Base-by-base conservation (phyloP, 2,113 vertebrate genomes). In the Rana temporaria region DNA sequence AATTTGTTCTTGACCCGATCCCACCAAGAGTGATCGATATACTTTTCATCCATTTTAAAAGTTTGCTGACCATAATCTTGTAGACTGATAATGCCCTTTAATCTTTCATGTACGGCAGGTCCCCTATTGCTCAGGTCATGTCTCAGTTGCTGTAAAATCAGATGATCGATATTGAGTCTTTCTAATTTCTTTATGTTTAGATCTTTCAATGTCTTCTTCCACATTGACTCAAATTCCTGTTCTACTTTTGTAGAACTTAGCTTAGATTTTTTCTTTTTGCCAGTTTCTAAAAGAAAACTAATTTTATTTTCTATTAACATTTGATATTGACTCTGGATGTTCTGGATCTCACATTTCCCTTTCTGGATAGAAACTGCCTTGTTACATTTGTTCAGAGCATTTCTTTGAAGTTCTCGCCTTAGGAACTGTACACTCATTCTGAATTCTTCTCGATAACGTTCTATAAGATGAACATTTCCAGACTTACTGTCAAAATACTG, bases 201-300 rank as follows among this genome's bases (percentile, higher is more conserved):
- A 6, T 57, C 63, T 59, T 34, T 24, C 22, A 92, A 73, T 0
- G 81, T 85, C 15, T 87, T 84, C 34, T 68, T 85, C 93, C 93
- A 95, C 74, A 90, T 93, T 3, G 82, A 84, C 24, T 89, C 90
- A 91, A 94, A 94, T 81, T 92, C 89, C 3, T 85, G 67, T 67
- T 91, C 78, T 11, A 94, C 82, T 32, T 89, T 84, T 64, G 30
- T 15, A 72, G 90, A 88, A 65, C 86, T 65, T 30, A 90, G 63
- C 11, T 89, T 64, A 84, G 84, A 20, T 42, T 38, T 22, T 18
- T 90, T 82, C 1, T 62, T 87, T 24, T 82, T 85, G 73, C 84
- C 91, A 77, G 86, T 85, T 59, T 90, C 84, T 20, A 90, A 12
- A 12, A 94, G 87, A 52, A 78, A 68, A 4, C 32, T 59, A 1